phyloP scores from a whole-genome alignment of 30 jellyfish, hydroid and myxozoan genomes.

The Aurelia sp. region DNA sequence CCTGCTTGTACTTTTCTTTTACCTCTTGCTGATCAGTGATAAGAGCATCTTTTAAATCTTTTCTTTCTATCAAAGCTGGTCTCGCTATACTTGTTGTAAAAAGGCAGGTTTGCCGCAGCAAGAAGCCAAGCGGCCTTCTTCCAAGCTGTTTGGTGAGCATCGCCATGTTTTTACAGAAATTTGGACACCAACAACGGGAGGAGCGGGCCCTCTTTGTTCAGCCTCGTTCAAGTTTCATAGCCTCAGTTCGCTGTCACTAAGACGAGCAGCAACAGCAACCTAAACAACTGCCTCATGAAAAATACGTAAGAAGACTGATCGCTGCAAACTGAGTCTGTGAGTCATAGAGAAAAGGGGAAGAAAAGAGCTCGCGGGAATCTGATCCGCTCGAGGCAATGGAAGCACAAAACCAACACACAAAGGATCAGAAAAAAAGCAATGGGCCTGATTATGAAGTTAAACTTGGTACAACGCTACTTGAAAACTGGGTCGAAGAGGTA shows the following conservation, averaged over 20 bases:
- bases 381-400: too few species aligned
- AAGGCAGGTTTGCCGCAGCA: constrained; percentile 8
- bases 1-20: not conserved
- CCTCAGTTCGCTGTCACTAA: too few species aligned
- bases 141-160: constrained; percentile 2
- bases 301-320: too few species aligned
- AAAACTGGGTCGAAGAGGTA: constrained; percentile 93
- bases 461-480: constrained; percentile 78
- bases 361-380: too few species aligned
- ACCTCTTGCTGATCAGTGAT: constrained; percentile 43
- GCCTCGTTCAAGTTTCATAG: too few species aligned
- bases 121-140: not conserved
- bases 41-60: constrained; percentile 33
- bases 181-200: too few species aligned
- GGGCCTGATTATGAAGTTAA: constrained; percentile 81
- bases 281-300: too few species aligned
- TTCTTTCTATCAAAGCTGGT: constrained; percentile 47
- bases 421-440: not conserved
- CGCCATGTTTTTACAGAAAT: not conserved
- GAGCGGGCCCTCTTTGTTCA: too few species aligned
- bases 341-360: too few species aligned
- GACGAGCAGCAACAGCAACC: too few species aligned
- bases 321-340: too few species aligned
- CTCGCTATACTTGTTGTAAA: constrained; percentile 25
- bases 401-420: too few species aligned